phyloP scores from a whole-genome alignment of 2,797 vertebrate genomes.

The Masticophis lateralis region DNA sequence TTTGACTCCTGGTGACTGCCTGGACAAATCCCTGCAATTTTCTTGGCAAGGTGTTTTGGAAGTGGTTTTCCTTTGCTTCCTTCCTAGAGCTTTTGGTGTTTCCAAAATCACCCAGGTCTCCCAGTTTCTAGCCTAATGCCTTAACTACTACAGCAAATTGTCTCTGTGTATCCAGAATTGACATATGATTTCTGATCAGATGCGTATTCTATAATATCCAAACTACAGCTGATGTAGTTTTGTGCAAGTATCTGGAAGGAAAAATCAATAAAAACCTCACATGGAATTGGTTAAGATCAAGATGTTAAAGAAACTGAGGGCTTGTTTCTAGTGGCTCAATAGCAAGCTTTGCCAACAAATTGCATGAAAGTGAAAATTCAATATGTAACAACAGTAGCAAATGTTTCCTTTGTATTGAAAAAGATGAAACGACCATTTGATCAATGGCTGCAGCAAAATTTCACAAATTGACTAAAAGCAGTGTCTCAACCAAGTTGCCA shows the following conservation, averaged over 20 bases:
- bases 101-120: neutral
- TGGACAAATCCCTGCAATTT: neutral
- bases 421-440: neutral
- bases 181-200: neutral
- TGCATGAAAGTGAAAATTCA: neutral
- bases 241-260: neutral
- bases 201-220: neutral
- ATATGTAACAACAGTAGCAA: neutral
- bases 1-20: neutral
- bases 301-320: neutral
- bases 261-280: neutral
- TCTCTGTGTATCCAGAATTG: neutral
- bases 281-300: neutral
- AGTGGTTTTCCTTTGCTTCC: neutral
- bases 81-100: neutral
- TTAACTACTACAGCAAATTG: neutral
- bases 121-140: neutral
- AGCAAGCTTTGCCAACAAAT: neutral
- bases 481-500: neutral
- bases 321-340: neutral
- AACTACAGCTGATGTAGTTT: neutral
- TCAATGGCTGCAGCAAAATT: neutral
- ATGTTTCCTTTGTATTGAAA: neutral
- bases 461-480: neutral
- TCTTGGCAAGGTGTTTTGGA: neutral